Evolutionary conservation across 2,888 invertebrate genomes (phyloP).

Genomic region (Drosophila subquinaria): DNA sequence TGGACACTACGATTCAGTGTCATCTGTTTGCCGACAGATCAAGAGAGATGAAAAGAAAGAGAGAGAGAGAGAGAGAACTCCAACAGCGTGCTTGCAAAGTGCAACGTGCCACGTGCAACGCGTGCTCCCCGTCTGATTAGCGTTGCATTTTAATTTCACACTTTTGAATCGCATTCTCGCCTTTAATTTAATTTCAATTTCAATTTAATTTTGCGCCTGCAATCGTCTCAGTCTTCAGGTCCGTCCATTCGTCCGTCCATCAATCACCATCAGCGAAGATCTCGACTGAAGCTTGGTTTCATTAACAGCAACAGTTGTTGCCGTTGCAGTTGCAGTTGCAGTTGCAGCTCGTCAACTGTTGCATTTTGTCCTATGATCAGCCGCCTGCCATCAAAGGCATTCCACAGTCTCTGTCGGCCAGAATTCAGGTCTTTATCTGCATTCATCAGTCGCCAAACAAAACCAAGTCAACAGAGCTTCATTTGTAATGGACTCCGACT

Average conservation of each 20-base stretch:
- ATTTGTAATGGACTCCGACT: slow-evolving; percentile 72
- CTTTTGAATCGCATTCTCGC: slow-evolving; percentile 77
- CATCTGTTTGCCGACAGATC: background rate
- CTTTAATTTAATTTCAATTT: slow-evolving; percentile 82
- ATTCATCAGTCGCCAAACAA: slow-evolving; percentile 81
- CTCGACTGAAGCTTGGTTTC: slow-evolving; percentile 50
- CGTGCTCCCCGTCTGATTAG: slow-evolving; percentile 77
- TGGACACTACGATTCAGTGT: slow-evolving; percentile 25
- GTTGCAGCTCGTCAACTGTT: slow-evolving; percentile 74
- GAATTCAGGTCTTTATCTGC: slow-evolving; percentile 69
- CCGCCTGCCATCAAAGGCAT: slow-evolving; percentile 75
- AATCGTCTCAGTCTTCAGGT: slow-evolving; percentile 39
- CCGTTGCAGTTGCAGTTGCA: slow-evolving; percentile 37
- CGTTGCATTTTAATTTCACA: slow-evolving; percentile 82
- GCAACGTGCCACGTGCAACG: slow-evolving; percentile 40
- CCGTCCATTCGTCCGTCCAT: slow-evolving; percentile 78
- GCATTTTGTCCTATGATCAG: slow-evolving; percentile 71
- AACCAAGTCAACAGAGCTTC: slow-evolving; percentile 79
- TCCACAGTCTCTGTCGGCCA: slow-evolving; percentile 42
- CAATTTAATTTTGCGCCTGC: slow-evolving; percentile 73
- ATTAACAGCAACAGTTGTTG: slow-evolving; percentile 58
- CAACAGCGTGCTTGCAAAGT: slow-evolving; percentile 1
- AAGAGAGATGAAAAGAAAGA: background rate
- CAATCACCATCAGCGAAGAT: slow-evolving; percentile 61
- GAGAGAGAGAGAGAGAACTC: slow-evolving; percentile 1